Conservation (phyloP, 1,140 invertebrate genomes). For the Camponotus floridanus region DNA sequence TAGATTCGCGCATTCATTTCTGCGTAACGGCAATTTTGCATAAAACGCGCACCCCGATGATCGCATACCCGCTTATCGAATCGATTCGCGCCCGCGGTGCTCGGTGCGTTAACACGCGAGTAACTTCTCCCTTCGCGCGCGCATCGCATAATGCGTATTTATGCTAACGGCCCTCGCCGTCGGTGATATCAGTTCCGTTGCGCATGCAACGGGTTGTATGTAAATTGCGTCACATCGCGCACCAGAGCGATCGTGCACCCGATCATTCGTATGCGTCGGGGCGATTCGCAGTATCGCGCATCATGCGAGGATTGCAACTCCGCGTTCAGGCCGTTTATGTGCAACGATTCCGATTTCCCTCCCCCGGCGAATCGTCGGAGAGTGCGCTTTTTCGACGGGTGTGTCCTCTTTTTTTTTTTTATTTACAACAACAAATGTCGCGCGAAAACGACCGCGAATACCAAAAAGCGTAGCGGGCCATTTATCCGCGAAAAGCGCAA, state of each 20-base stretch:
- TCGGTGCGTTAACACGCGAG: slow-evolving; percentile 54
- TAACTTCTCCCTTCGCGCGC: slow-evolving; percentile 35
- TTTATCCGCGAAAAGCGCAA: slow-evolving; percentile 13
- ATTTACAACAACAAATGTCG: not conserved
- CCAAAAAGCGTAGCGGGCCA: slow-evolving; percentile 1
- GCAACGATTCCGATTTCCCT: slow-evolving; percentile 33
- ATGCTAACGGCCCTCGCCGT: slow-evolving; percentile 38
- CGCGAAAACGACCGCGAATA: not conserved
- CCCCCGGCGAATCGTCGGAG: not conserved
- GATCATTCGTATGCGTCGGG: slow-evolving; percentile 60
- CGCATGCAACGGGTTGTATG: slow-evolving; percentile 24
- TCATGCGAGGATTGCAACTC: slow-evolving; percentile 16
- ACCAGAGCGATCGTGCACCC: slow-evolving; percentile 29
- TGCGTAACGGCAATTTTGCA: slow-evolving; percentile 15
- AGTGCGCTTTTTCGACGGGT: too few relatives aligned
- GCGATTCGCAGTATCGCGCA: slow-evolving; percentile 19
- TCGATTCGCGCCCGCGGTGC: slow-evolving; percentile 36
- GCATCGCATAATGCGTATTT: slow-evolving; percentile 65
- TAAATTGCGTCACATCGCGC: slow-evolving; percentile 26
- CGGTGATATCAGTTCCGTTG: slow-evolving; percentile 46
- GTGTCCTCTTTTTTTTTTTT: not conserved
- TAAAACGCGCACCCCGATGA: slow-evolving; percentile 2
- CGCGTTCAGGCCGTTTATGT: slow-evolving; percentile 46
- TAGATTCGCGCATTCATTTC: not conserved
- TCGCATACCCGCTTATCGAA: slow-evolving; percentile 36